Evolutionary conservation across 1,140 invertebrate genomes (phyloP), one percentile per base, ranked within the genome.

Genomic region (Nephila pilipes): DNA sequence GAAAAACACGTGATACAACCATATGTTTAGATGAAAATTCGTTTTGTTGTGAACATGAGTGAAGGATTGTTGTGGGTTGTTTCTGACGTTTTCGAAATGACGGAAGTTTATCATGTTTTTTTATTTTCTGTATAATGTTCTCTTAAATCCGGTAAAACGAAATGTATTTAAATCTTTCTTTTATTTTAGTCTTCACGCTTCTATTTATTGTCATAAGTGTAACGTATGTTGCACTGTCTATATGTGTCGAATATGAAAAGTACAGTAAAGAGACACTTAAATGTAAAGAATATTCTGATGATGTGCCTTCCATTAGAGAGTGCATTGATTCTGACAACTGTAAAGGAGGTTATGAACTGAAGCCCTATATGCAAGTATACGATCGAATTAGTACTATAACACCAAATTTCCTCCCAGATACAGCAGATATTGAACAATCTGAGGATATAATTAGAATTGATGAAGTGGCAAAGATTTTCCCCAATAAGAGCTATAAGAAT

Each of bases 341-440:
- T 25, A 38, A 36, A 14, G 25, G 38, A 25, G 38, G 38, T 36
- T 58, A 16, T 80, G 32, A 90, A 58, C 46, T 60, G 8, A 75
- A 83, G 22, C 90, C 90, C 12, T 32, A 85, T 10, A 75, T n/a
- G 25, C 29, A n/a, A 80, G 55, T 83, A 25, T 25, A 32, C 22
- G 6, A 36, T 60, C 55, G 55, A 69, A 10, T 25, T 55, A 57
- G 46, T 85, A 38, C 54, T 58, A 25, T n/a, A n/a, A 14, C 55
- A 10, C 36, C 57, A 36, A 69, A 85, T 57, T 92, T 92, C 38
- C 80, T 92, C 22, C 90, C 90, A 22, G 90, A 92, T 36, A 79
- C 55, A 25, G n/a, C 75, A 36, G 89, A 91, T 25, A 83, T 91
- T 63, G 57, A 10, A 38, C 20, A 36, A 36, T 38, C 57, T 1